Percentiles rank a stretch among this genome's conserved stretches.
Conservation (phyloP, 2,888 invertebrate species). For the Apocheima hispidaria region DNA sequence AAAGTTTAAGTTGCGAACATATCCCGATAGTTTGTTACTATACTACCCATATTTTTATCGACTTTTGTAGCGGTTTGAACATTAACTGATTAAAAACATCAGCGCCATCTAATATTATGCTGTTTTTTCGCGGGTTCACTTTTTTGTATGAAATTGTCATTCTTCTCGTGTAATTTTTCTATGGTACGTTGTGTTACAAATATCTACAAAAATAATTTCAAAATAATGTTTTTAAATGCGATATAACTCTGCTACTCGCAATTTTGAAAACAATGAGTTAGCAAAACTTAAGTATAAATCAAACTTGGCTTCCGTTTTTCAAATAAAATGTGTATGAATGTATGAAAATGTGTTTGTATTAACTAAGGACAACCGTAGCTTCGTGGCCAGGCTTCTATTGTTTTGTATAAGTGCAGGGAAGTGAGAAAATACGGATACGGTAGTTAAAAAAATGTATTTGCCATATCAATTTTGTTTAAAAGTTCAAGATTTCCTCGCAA, state of each 20-base stretch:
- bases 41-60: no score
- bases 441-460: background rate
- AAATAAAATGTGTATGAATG: slow-evolving; percentile 61
- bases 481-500: no score
- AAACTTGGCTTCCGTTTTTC: slow-evolving; percentile 60
- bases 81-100: no score
- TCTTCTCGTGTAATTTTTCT: no score
- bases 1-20: no score
- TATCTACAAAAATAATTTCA: background rate
- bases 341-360: slow-evolving; percentile 35
- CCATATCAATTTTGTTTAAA: background rate
- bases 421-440: slow-evolving; percentile 11
- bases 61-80: no score
- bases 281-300: slow-evolving; percentile 56
- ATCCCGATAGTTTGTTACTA: no score
- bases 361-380: slow-evolving; percentile 18
- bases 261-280: slow-evolving; percentile 19
- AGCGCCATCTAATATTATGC: no score
- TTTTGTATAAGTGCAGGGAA: background rate
- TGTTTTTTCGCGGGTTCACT: no score
- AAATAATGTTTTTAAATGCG: background rate
- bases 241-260: background rate
- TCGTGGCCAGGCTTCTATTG: slow-evolving; percentile 29
- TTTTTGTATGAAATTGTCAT: no score
- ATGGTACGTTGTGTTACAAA: no score